Evolutionary conservation across 2,888 invertebrate species (phyloP).

Genomic region (Cyclophora punctaria): DNA sequence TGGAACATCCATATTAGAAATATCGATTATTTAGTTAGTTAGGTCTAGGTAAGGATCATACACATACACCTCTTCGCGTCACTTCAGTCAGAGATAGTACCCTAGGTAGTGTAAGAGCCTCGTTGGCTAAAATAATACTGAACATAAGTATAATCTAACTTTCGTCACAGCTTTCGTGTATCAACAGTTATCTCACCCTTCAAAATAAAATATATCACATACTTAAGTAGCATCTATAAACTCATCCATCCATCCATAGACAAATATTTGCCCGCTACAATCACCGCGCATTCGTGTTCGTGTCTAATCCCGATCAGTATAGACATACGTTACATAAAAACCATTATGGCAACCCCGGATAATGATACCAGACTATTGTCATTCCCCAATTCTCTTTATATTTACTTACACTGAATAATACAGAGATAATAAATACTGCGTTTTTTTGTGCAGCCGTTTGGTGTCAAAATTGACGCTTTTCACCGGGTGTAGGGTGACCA

Average conservation of each 20-base stretch:
- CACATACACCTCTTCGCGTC: no score
- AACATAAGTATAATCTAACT: no score
- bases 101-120: no score
- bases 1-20: no score
- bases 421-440: constrained; percentile 63
- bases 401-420: constrained; percentile 66
- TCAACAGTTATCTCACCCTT: no score
- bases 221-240: constrained; percentile 8
- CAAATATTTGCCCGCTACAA: constrained; percentile 64
- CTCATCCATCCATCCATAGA: constrained; percentile 18
- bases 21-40: no score
- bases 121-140: no score
- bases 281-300: constrained; percentile 41
- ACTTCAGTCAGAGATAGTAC: no score
- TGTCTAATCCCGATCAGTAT: constrained; percentile 48
- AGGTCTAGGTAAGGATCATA: no score
- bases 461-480: constrained; percentile 62
- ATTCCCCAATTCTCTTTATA: constrained; percentile 50
- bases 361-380: constrained; percentile 51
- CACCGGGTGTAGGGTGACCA: constrained; percentile 6
- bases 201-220: neutral
- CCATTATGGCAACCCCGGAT: constrained; percentile 45
- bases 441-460: constrained; percentile 54
- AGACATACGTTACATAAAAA: constrained; percentile 47
- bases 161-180: no score